phyloP scores from a whole-genome alignment of 2,888 invertebrate genomes.

The Tetragonisca angustula region DNA sequence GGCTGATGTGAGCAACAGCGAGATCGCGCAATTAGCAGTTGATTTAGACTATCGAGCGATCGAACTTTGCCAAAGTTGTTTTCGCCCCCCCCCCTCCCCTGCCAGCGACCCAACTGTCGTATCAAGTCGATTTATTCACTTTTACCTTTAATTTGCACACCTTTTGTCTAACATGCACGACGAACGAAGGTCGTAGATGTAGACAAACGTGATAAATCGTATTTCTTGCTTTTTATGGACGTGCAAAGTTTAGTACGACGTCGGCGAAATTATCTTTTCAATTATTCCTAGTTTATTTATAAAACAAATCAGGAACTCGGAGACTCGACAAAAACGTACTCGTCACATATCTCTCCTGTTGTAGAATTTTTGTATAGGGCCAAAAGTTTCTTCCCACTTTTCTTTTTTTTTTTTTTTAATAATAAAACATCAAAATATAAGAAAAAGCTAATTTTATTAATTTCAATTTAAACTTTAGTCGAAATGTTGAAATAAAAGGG shows the following conservation, averaged over 20 bases:
- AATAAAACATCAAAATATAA: too few species aligned
- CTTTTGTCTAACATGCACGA: neutral
- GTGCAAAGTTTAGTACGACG: neutral
- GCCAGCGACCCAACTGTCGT: slow-evolving; percentile 25
- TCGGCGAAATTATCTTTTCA: neutral
- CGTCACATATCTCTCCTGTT: too few species aligned
- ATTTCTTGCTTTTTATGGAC: neutral
- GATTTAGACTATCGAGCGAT: slow-evolving; percentile 34
- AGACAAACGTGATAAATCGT: too few species aligned
- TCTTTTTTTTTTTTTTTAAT: too few species aligned
- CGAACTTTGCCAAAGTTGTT: slow-evolving; percentile 22
- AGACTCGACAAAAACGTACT: too few species aligned
- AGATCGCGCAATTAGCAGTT: slow-evolving; percentile 32
- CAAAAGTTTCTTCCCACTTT: too few species aligned
- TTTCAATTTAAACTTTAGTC: too few species aligned
- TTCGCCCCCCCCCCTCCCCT: neutral
- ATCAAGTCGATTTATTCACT: neutral
- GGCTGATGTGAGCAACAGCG: neutral
- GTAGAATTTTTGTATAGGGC: too few species aligned
- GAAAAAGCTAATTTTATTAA: too few species aligned
- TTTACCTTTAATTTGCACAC: neutral
- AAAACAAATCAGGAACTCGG: too few species aligned
- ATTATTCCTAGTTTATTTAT: neutral
- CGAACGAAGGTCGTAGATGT: neutral
- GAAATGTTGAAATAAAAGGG: too few species aligned